phyloP scores from a whole-genome alignment of 1,140 invertebrate genomes.

The Eriocheir sinensis region DNA sequence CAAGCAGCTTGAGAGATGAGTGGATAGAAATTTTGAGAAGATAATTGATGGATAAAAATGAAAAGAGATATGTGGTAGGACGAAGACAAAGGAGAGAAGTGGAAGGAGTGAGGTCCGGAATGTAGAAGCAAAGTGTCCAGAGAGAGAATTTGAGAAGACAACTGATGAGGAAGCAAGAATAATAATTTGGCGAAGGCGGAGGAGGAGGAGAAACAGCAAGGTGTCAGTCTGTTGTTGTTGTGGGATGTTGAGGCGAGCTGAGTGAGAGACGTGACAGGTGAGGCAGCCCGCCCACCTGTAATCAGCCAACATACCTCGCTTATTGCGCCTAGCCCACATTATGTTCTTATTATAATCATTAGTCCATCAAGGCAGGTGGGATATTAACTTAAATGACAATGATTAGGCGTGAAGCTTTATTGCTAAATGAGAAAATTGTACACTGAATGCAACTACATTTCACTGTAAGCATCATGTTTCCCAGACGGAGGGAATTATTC shows the following conservation, averaged over 20 bases:
- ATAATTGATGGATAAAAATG: too few species aligned
- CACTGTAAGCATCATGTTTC: not conserved
- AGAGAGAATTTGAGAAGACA: too few species aligned
- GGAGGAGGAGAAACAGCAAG: not conserved
- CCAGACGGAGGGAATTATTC: not conserved
- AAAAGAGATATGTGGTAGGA: too few species aligned
- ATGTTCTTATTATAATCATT: constrained; percentile 46
- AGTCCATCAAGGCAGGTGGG: constrained; percentile 30
- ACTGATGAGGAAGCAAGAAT: too few species aligned
- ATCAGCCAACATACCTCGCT: constrained; percentile 35
- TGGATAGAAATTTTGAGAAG: too few species aligned
- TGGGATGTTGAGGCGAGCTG: not conserved
- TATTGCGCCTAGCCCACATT: constrained; percentile 34
- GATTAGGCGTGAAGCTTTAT: not conserved
- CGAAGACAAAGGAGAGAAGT: too few species aligned
- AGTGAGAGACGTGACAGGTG: constrained; percentile 26
- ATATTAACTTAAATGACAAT: constrained; percentile 45
- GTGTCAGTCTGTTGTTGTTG: not conserved
- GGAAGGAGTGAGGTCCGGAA: too few species aligned
- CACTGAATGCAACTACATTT: not conserved
- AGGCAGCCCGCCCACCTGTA: constrained; percentile 5
- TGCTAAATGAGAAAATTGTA: constrained; percentile 42
- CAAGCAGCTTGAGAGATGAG: too few species aligned
- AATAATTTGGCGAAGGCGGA: not conserved
- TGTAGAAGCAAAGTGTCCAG: too few species aligned